Percentiles rank a stretch among this genome's conserved stretches.
These are phyloP conservation scores for Aselliscus stoliczkanus DNA, from an alignment of 2,797 vertebrate genomes.

Conservation along the genomic window DNA sequence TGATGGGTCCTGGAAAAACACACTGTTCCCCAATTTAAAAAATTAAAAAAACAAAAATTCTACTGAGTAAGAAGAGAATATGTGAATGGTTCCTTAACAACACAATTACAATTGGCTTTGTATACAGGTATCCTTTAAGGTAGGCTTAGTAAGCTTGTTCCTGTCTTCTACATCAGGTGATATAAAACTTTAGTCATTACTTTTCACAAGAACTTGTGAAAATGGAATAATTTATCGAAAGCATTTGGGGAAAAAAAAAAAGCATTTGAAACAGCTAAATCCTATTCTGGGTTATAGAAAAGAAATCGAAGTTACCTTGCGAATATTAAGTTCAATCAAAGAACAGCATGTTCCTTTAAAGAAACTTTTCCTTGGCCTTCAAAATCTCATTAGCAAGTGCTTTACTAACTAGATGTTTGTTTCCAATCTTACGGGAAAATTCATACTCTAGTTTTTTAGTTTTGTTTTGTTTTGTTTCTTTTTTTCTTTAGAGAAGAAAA, in stretches of 20 bases:
- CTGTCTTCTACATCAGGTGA: not conserved
- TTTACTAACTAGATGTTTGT: not conserved
- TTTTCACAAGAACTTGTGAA: constrained; percentile 5
- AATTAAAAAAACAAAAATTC: not conserved
- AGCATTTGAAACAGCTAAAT: not conserved
- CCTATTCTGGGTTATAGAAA: not conserved
- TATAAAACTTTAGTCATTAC: not conserved
- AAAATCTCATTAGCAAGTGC: not conserved
- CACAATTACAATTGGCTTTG: not conserved
- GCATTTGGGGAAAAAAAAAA: not conserved
- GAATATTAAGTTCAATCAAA: not conserved
- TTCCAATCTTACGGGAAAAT: not conserved
- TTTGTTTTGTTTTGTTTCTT: too few species aligned
- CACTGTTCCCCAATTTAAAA: too few species aligned
- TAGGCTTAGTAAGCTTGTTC: not conserved
- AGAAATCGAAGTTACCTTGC: not conserved
- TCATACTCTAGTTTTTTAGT: not conserved
- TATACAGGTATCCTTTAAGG: not conserved
- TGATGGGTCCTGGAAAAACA: too few species aligned
- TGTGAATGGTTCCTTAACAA: not conserved
- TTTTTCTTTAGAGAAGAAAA: not conserved
- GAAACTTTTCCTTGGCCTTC: not conserved
- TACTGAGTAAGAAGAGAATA: not conserved
- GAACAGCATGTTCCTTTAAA: not conserved
- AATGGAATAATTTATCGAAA: not conserved